Percentiles rank a stretch among this genome's conserved stretches.
Evolutionary conservation across 1,140 invertebrate species (phyloP).

Genomic region (Scaptomyza hsui): DNA sequence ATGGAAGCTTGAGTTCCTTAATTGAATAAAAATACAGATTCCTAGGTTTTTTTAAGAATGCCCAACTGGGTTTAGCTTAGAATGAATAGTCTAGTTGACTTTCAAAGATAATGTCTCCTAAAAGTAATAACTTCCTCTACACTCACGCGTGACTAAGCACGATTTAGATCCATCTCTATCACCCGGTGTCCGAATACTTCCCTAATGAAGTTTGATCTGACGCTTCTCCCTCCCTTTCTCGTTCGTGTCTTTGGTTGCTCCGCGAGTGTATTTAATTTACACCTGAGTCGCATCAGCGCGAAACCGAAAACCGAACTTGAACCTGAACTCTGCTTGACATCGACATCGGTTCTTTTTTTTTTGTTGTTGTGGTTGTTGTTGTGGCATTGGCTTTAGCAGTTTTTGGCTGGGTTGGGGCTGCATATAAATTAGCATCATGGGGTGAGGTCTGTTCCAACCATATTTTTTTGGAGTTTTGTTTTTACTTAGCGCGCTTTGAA

Average conservation of each 20-base stretch:
- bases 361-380: conserved; percentile 19
- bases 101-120: no score
- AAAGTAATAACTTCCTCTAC: no score
- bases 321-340: conserved; percentile 66
- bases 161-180: conserved; percentile 11
- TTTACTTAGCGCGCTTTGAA: conserved; percentile 45
- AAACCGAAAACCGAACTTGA: conserved; percentile 76
- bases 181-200: conserved; percentile 1
- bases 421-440: conserved; percentile 80
- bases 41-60: no score
- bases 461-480: conserved; percentile 62
- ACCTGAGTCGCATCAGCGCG: conserved; percentile 61
- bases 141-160: conserved; percentile 15
- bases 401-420: conserved; percentile 45
- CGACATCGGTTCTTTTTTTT: conserved; percentile 29
- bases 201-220: conserved; percentile 75
- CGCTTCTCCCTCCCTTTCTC: conserved; percentile 10
- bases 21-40: no score
- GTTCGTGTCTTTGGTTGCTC: conserved; percentile 14
- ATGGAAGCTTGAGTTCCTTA: no score
- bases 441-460: conserved; percentile 59
- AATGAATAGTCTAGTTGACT: no score
- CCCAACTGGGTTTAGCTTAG: no score
- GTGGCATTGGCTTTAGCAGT: conserved; percentile 26
- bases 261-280: conserved; percentile 78